Base-by-base conservation (phyloP, 2,113 vertebrate species). In the Anarhynchus alexandrinus region DNA sequence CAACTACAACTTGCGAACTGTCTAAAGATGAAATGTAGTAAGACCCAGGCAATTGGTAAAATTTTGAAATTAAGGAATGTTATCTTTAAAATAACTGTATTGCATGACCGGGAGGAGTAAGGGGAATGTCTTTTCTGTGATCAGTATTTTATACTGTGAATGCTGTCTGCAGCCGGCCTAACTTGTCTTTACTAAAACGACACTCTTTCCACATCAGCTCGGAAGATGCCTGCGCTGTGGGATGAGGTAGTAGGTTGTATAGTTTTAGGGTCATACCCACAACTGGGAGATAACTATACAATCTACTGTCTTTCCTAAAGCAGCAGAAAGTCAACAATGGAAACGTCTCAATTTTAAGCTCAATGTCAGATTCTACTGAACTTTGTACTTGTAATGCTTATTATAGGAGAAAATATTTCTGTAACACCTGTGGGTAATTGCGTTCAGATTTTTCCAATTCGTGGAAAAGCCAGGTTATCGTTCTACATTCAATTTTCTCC, bases 231-330 rank as follows among this genome's bases (percentile, higher is more conserved):
- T 98, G 98, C 96, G 67, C 99, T 97, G 98, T 99, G 99, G 98
- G 99, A 98, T 99, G 99, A 99, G 99, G 99, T 99, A 99, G 99
- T 99, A 99, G 99, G 99, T 99, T 99, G 99, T 99, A 99, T 99
- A 99, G 99, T 99, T 99, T 99, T 99, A 99, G 99, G 99, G 99
- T 99, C 99, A 99, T 98, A 99, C 99, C 99, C 99, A 96, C 99
- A 98, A 99, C 99, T 99, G 99, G 99, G 99, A 99, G 99, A 99
- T 99, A 99, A 99, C 99, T 99, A 99, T 99, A 99, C 99, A 99
- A 98, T 99, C 99, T 99, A 99, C 99, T 99, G 99, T 99, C 99
- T 99, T 99, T 99, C 99, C 98, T 98, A 99, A 99, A 97, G 99
- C 97, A 97, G 95, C 97, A 97, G 98, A 96, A 97, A 86, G 90